These are phyloP conservation scores for Solenopsis invicta DNA, from an alignment of 1,140 invertebrate genomes.

Conservation along the genomic window DNA sequence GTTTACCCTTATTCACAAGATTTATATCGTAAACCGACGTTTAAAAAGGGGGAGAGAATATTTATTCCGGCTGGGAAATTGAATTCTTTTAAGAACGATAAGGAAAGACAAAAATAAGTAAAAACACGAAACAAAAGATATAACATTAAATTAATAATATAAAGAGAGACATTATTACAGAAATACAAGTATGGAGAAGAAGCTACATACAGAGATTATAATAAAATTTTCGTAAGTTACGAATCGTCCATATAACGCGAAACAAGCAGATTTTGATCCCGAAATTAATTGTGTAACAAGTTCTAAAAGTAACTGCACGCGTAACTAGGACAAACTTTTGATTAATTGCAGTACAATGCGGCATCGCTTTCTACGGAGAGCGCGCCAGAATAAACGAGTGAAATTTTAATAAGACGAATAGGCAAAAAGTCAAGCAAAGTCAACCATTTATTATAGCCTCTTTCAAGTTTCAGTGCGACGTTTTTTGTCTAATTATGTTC, in stretches of 20 bases:
- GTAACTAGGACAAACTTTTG: slow-evolving; percentile 58
- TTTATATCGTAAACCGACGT: slow-evolving; percentile 37
- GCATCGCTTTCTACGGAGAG: not conserved
- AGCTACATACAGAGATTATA: not conserved
- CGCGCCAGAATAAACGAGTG: not conserved
- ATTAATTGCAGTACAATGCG: slow-evolving; percentile 47
- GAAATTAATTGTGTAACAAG: slow-evolving; percentile 34
- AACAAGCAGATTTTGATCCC: slow-evolving; percentile 5
- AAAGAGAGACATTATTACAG: slow-evolving; percentile 12
- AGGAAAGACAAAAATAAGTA: slow-evolving; percentile 17
- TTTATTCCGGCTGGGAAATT: slow-evolving; percentile 50
- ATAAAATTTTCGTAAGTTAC: slow-evolving; percentile 14
- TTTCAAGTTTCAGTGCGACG: not conserved
- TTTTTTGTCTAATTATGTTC: slow-evolving; percentile 30
- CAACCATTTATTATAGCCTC: slow-evolving; percentile 17
- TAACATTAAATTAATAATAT: slow-evolving; percentile 9
- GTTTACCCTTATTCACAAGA: slow-evolving; percentile 15
- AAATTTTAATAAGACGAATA: slow-evolving; percentile 48
- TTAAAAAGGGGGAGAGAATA: slow-evolving; percentile 57
- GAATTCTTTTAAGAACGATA: slow-evolving; percentile 29
- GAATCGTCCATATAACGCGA: not conserved
- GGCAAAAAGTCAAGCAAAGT: not conserved
- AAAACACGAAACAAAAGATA: slow-evolving; percentile 8
- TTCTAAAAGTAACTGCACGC: slow-evolving; percentile 36
- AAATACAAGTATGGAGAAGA: not conserved